Conservation (phyloP, 2,113 vertebrate genomes). For the Myocastor coypus region DNA sequence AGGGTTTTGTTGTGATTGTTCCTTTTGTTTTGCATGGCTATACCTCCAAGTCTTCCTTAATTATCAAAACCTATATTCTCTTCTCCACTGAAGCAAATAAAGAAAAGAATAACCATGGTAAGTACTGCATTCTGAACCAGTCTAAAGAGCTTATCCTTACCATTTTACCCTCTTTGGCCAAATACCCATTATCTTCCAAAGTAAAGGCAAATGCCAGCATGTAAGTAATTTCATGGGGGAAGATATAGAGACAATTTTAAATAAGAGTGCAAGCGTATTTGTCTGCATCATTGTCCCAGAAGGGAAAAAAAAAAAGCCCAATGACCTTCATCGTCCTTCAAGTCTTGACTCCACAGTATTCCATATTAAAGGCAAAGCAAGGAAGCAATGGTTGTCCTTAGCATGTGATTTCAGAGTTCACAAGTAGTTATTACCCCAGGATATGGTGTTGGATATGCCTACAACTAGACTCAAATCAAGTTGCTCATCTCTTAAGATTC, state of each 20-base stretch:
- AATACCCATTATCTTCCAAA: slow-evolving; percentile 46
- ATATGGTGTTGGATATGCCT: neutral
- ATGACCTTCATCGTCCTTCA: neutral
- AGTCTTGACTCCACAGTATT: neutral
- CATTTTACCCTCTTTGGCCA: slow-evolving; percentile 2
- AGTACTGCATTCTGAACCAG: neutral
- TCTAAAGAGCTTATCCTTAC: neutral
- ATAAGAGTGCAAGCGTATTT: neutral
- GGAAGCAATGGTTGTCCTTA: neutral
- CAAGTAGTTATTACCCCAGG: neutral
- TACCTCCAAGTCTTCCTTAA: neutral
- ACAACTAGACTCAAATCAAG: neutral
- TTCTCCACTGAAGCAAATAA: neutral
- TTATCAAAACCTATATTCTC: neutral
- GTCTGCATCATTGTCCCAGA: neutral
- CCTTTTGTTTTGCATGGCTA: neutral
- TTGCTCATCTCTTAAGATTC: too few species aligned
- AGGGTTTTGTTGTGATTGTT: neutral
- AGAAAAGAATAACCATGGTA: neutral
- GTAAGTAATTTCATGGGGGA: neutral
- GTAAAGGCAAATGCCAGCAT: slow-evolving; percentile 15
- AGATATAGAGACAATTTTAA: neutral
- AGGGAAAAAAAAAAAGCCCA: neutral
- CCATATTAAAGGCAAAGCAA: neutral
- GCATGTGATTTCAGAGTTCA: neutral